Evolutionary conservation across 2,113 vertebrate genomes (phyloP).

Genomic region (Leptodactylus fuscus): DNA sequence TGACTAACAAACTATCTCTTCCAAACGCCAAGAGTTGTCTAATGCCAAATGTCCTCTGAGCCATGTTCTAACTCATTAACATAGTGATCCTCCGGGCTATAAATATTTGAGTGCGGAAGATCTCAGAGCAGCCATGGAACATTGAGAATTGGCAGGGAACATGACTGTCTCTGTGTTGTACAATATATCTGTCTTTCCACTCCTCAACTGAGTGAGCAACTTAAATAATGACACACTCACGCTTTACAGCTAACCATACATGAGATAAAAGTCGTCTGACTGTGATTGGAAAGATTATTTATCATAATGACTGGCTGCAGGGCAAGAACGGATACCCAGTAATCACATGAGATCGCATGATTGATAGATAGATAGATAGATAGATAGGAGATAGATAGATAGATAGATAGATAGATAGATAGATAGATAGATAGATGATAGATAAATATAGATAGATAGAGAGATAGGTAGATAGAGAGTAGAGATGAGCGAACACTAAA

Average conservation of each 20-base stretch:
- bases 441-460: no score
- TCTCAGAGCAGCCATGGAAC: slow-evolving; percentile 11
- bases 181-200: neutral
- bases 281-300: no score
- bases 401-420: neutral
- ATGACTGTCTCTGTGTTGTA: neutral
- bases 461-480: no score
- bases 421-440: neutral
- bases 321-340: no score
- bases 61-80: slow-evolving; percentile 68
- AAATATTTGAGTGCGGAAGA: slow-evolving; percentile 40
- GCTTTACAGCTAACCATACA: neutral
- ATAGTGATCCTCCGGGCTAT: slow-evolving; percentile 59
- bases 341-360: no score
- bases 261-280: no score
- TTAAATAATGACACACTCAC: neutral
- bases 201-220: neutral
- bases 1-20: slow-evolving; percentile 66
- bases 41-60: slow-evolving; percentile 60
- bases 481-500: no score
- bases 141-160: slow-evolving; percentile 30
- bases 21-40: slow-evolving; percentile 64
- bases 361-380: no score
- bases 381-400: neutral
- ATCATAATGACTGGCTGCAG: no score